Base-by-base conservation (phyloP, 1,140 invertebrate genomes). In the Hestina assimilis region DNA sequence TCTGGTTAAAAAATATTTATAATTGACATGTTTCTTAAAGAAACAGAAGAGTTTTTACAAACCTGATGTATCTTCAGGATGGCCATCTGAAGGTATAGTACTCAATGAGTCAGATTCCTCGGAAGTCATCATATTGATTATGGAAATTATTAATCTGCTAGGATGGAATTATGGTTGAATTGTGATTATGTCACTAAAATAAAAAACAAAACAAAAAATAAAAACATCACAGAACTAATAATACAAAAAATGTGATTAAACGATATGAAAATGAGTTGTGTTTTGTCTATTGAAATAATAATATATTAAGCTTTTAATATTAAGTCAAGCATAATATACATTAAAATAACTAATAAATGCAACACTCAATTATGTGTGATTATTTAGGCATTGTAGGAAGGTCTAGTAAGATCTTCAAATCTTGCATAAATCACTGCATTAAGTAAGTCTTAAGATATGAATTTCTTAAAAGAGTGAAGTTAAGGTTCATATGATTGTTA, bases 61-160 rank as follows among this genome's bases (percentile, higher is more conserved):
- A 86, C 83, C 80, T 73, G 77, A 82, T 23, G 72, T 65, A 61
- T 86, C 80, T 51, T 86, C 83, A 11, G 74, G 67, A 29, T 86
- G 79, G 21, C 75, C 70, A 26, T 86, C 83, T 21, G 79, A 81
- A 12, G 75, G 79, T 33, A 79, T 60, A 4, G 74, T 82, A 59
- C 75, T 78, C 56, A 82, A 51, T 9, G 79, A 80, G 62, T 83
- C 80, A 3, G 80, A 69, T 58, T 86, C 83, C 42, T 86, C 83
- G 9, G 83, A 75, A 12, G 66, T 76, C 65, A 82, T 86, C 76
- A 80, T 84, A 38, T 68, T 75, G 47, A 48, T 62, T 52, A 45
- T 38, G 19, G 20, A 50, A 52, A 35, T 33, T 59, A 53, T 45
- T 24, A 26, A 58, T 59, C 48, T 53, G 57, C 57, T 59, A 59